Percentiles rank a stretch among this genome's conserved stretches.
These are phyloP conservation scores for Actinia equina DNA, from an alignment of 64 coral and sea anemone species.

Conservation along the genomic window DNA sequence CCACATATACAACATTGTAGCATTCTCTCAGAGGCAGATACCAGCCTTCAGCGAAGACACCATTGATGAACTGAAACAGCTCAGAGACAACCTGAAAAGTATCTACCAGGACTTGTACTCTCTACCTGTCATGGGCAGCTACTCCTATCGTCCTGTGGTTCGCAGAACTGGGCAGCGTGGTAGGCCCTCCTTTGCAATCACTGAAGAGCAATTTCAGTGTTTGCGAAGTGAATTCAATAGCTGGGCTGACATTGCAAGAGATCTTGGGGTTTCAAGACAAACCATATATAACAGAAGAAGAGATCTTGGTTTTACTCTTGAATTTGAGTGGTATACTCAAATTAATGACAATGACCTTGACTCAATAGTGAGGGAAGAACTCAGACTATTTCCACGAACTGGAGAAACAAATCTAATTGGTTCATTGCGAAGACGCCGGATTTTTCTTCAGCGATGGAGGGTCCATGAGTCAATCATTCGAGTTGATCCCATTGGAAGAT, in stretches of 20 bases:
- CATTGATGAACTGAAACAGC: too few relatives aligned
- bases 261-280: slow-evolving; percentile 33
- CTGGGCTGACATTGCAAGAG: slow-evolving; percentile 37
- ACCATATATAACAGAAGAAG: slow-evolving; percentile 46
- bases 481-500: slow-evolving; percentile 53
- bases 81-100: too few relatives aligned
- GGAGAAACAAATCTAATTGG: slow-evolving; percentile 41
- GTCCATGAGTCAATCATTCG: slow-evolving; percentile 43
- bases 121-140: too few relatives aligned
- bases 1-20: too few relatives aligned
- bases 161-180: neutral
- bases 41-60: too few relatives aligned
- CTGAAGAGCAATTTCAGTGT: slow-evolving; percentile 19
- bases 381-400: slow-evolving; percentile 34
- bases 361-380: slow-evolving; percentile 21
- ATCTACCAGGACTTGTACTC: too few relatives aligned
- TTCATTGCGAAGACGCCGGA: neutral
- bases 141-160: neutral
- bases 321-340: slow-evolving; percentile 27
- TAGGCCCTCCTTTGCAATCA: slow-evolving; percentile 14
- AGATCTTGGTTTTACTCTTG: slow-evolving; percentile 23
- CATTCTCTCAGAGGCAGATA: too few relatives aligned
- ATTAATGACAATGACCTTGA: slow-evolving; percentile 69
- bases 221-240: too few relatives aligned
- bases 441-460: slow-evolving; percentile 54